Percentiles rank a stretch among this genome's conserved stretches.
Evolutionary conservation across 1,140 invertebrate genomes (phyloP).

Genomic region (Zaprionus ghesquierei): DNA sequence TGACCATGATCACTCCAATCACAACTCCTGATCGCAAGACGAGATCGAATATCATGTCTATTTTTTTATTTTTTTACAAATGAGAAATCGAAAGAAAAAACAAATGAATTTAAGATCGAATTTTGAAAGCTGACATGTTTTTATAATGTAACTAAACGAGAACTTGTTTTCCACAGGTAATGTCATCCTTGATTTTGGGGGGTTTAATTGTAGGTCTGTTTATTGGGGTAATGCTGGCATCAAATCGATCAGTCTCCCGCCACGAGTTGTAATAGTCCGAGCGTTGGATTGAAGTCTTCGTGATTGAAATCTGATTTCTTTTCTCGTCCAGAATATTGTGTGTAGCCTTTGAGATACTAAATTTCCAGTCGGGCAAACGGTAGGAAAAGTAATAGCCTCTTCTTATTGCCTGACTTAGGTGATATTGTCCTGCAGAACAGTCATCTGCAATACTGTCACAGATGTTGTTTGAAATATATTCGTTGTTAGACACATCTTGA

Average conservation of each 20-base stretch:
- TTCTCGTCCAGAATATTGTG: slow-evolving; percentile 23
- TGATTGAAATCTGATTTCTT: background rate
- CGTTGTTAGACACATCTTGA: background rate
- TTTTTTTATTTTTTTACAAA: slow-evolving; percentile 13
- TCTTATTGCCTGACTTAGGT: slow-evolving; percentile 30
- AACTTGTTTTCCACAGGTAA: slow-evolving; percentile 52
- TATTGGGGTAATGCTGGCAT: background rate
- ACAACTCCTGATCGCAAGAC: slow-evolving; percentile 51
- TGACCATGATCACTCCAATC: slow-evolving; percentile 39
- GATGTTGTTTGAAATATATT: background rate
- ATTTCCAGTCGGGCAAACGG: slow-evolving; percentile 54
- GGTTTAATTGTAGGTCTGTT: background rate
- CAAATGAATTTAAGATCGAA: background rate
- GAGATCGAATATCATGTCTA: slow-evolving; percentile 56
- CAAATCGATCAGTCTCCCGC: background rate
- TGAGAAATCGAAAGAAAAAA: background rate
- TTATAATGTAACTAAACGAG: slow-evolving; percentile 11
- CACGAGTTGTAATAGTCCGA: background rate
- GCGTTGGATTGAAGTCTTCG: background rate
- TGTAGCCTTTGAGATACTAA: slow-evolving; percentile 30
- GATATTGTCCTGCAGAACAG: background rate
- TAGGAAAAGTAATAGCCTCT: slow-evolving; percentile 46
- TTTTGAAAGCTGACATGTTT: background rate
- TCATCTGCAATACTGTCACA: background rate
- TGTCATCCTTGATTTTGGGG: slow-evolving; percentile 63